Evolutionary conservation across 2,113 vertebrate species (phyloP).

Genomic region (Trochalopteron elliotii): DNA sequence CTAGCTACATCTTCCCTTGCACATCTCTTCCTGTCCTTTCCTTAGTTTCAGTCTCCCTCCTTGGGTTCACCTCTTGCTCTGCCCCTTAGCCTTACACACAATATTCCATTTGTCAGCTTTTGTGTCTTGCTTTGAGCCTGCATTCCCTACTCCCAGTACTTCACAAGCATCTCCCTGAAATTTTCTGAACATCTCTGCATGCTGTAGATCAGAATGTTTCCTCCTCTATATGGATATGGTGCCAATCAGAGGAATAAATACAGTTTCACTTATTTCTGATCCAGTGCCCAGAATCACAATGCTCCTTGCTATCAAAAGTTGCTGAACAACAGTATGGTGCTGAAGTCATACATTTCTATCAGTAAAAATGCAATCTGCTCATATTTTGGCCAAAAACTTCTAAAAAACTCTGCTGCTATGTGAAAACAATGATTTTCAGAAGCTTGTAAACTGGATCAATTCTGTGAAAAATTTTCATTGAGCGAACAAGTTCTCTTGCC

Average conservation of each 20-base stretch:
- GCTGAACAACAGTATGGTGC: slow-evolving; percentile 8
- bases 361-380: slow-evolving; percentile 51
- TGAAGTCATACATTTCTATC: neutral
- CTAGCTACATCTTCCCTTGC: neutral
- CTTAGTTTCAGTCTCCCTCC: neutral
- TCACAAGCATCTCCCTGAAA: neutral
- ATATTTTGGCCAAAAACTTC: slow-evolving; percentile 26
- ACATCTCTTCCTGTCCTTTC: neutral
- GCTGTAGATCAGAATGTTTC: neutral
- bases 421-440: slow-evolving; percentile 45
- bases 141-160: neutral
- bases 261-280: neutral
- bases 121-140: neutral
- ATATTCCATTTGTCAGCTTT: neutral
- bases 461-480: slow-evolving; percentile 1
- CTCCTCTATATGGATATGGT: neutral
- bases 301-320: slow-evolving; percentile 1
- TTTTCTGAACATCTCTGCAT: neutral
- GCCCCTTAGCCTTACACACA: neutral
- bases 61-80: neutral
- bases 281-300: slow-evolving; percentile 27
- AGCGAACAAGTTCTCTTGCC: neutral
- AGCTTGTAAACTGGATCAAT: slow-evolving; percentile 44
- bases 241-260: neutral
- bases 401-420: slow-evolving; percentile 24